Base-by-base conservation (phyloP, 2,888 invertebrate genomes). In the Caenorhabditis macrosperma region DNA sequence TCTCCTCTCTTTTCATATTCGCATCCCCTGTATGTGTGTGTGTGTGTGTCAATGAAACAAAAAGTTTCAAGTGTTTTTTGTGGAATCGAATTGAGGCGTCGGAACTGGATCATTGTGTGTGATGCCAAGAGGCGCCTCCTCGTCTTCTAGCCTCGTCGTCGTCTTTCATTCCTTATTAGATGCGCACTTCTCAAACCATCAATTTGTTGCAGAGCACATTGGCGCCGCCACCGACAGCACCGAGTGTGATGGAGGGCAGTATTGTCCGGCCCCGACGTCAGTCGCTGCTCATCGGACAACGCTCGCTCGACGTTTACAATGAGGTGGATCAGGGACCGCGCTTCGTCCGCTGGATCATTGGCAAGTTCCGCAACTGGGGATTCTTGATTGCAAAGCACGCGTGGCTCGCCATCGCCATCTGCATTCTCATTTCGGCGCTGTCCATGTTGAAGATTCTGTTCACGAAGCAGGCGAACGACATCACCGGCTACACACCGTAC, bases 271-370 rank as follows among this genome's bases (percentile, higher is more conserved):
- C 88, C 7, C 76, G 86, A 38, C 82, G 89, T 46, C 85, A 82
- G 63, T 88, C 88, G 22, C 78, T 89, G 55, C 83, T 89, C 48
- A 88, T 89, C 63, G 89, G 89, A 38, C 88, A 88, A 72, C 82
- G 89, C 9, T 89, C 88, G 12, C 55, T 89, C 28, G 89, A 89
- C 72, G 82, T 87, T 28, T 85, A 87, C 64, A 85, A 85, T 54
- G 86, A 84, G 50, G 77, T 76, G 12, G 85, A 86, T 59, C 78
- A 83, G 55, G 81, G 85, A 2, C 88, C 89, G 6, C 68, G 82
- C 22, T 90, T 89, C 71, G 89, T 89, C 17, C 78, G 80, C n/a
- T 89, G 87, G 75, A 84, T 89, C 59, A 89, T 89, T 57, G 77
- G 82, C n/a, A 81, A 82, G 48, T 89, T 87, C 83, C 77, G 84